Percentiles rank a stretch among this genome's conserved stretches.
Evolutionary conservation across 2,888 invertebrate genomes (phyloP).

Genomic region (Eueremaeus valkanovi): DNA sequence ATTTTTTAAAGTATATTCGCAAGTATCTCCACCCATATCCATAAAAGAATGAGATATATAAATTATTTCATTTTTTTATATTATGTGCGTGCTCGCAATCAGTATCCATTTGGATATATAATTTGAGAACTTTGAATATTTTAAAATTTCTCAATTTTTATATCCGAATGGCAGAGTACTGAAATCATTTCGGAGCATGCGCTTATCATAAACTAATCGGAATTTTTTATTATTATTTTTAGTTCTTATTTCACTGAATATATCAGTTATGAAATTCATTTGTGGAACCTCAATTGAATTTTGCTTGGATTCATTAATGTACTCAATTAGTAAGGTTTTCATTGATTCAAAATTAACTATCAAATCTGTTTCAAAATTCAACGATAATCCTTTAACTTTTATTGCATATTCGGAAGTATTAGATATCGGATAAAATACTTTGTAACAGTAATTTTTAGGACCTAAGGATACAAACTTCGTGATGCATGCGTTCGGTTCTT

Average conservation of each 20-base stretch:
- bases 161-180: conserved; percentile 4
- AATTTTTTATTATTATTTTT: background rate
- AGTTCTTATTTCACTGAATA: background rate
- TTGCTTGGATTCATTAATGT: background rate
- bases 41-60: no score
- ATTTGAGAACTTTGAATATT: no score
- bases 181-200: background rate
- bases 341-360: conserved; percentile 46
- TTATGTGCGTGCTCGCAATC: no score
- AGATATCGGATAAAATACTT: conserved; percentile 38
- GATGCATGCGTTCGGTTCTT: conserved; percentile 48
- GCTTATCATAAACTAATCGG: conserved; percentile 13
- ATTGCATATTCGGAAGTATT: conserved; percentile 36
- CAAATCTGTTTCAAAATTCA: conserved; percentile 44
- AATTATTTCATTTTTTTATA: no score
- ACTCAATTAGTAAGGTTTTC: conserved; percentile 37
- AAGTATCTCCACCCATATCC: no score
- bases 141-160: background rate
- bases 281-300: background rate
- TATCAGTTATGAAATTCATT: background rate
- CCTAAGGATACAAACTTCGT: conserved; percentile 51
- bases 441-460: conserved; percentile 51
- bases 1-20: no score
- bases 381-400: conserved; percentile 48
- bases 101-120: no score